Conservation (phyloP, 2,113 vertebrate species). For the Toxostoma redivivum region DNA sequence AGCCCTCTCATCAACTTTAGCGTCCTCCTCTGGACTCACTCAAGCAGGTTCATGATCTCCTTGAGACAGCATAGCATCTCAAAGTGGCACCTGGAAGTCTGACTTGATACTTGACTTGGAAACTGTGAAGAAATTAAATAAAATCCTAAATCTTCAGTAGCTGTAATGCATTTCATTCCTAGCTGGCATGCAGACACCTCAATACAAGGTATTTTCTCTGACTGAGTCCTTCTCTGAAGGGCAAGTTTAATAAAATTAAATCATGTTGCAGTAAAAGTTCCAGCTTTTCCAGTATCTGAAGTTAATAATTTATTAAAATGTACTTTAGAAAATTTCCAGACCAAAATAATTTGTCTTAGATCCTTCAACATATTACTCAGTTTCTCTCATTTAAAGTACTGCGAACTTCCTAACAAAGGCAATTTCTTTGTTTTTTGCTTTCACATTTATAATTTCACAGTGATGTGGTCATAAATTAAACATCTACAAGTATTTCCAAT, state of each 20-base stretch:
- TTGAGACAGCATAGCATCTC: not conserved
- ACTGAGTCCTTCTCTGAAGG: not conserved
- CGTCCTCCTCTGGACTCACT: not conserved
- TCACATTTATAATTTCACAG: constrained; percentile 7
- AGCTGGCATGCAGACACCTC: not conserved
- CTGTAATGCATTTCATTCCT: not conserved
- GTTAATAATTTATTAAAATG: not conserved
- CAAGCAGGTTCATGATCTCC: not conserved
- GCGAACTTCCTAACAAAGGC: not conserved
- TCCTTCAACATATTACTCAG: not conserved
- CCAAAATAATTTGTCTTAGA: not conserved
- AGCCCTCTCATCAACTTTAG: not conserved
- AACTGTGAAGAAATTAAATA: not conserved
- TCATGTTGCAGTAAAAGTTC: not conserved
- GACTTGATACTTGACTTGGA: not conserved
- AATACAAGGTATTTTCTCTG: not conserved
- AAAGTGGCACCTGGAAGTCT: not conserved
- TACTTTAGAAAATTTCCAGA: not conserved
- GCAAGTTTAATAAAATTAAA: not conserved
- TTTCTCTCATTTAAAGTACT: not conserved
- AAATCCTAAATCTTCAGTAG: not conserved
- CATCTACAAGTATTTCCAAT: not conserved
- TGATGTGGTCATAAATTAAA: constrained; percentile 5
- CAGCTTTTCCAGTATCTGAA: not conserved
- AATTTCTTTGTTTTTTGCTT: constrained; percentile 8